A percentile compares a stretch with the other conserved stretches of the same genome.
phyloP scores from a whole-genome alignment of 2,888 invertebrate genomes.

The Trachelus troglodyta region DNA sequence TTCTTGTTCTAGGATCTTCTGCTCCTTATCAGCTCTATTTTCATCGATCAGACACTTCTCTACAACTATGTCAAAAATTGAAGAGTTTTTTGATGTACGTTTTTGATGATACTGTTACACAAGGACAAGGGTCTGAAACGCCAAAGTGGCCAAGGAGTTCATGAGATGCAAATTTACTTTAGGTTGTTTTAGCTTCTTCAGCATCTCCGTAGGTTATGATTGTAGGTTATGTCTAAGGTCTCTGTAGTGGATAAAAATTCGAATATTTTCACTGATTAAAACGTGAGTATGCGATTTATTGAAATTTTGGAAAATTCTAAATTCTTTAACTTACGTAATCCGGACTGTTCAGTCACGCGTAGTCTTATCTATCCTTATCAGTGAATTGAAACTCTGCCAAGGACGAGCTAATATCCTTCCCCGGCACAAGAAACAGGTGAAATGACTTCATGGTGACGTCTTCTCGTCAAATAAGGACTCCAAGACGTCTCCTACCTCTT shows the following conservation, averaged over 20 bases:
- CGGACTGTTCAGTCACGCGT: constrained; percentile 21
- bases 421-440: too few relatives aligned
- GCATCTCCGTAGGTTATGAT: constrained; percentile 12
- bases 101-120: constrained; percentile 25
- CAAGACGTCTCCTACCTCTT: too few relatives aligned
- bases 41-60: constrained; percentile 37
- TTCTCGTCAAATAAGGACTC: too few relatives aligned
- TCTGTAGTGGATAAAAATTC: constrained; percentile 22
- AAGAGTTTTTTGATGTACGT: constrained; percentile 25
- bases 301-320: too few relatives aligned
- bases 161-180: constrained; percentile 17
- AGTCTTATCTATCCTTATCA: constrained; percentile 19
- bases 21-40: constrained; percentile 11
- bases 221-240: constrained; percentile 27
- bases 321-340: constrained; percentile 8
- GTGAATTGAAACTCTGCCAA: too few relatives aligned
- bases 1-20: constrained; percentile 22
- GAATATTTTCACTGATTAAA: constrained; percentile 12
- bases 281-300: too few relatives aligned
- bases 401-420: too few relatives aligned
- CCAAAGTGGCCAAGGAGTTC: constrained; percentile 29
- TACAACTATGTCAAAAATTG: constrained; percentile 24
- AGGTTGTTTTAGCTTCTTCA: constrained; percentile 26
- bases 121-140: constrained; percentile 29
- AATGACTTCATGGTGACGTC: too few relatives aligned